These are phyloP conservation scores for Petrolisthes manimaculis DNA, from an alignment of 2,888 invertebrate genomes.

Conservation along the genomic window DNA sequence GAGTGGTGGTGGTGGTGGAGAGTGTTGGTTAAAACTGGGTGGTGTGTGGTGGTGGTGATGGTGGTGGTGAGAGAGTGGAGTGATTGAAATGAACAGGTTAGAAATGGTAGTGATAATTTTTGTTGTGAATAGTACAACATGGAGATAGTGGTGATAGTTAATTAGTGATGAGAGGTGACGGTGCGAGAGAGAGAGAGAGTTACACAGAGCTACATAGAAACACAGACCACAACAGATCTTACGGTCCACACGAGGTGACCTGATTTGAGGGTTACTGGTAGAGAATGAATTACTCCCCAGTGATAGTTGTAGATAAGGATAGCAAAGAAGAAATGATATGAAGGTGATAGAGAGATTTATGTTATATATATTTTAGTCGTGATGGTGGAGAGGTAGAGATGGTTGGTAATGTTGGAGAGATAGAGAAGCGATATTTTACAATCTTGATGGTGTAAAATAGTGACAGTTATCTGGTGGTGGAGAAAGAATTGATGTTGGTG, in stretches of 20 bases:
- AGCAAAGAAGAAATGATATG: no score
- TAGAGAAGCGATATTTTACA: no score
- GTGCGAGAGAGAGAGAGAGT: neutral
- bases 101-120: neutral
- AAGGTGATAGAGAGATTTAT: neutral
- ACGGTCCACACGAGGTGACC: no score
- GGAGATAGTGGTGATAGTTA: neutral
- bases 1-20: no score
- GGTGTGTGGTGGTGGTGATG: neutral
- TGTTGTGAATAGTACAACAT: neutral
- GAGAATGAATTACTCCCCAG: no score
- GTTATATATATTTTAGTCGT: no score
- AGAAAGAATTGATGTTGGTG: no score
- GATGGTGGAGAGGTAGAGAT: no score
- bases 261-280: no score
- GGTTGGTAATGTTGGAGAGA: neutral
- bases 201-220: conserved; percentile 5
- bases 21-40: no score
- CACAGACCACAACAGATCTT: neutral
- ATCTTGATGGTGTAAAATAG: no score
- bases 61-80: neutral
- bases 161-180: neutral
- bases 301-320: neutral
- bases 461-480: no score
- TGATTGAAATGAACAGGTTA: neutral